A percentile compares a stretch with the other conserved stretches of the same genome.
These are phyloP conservation scores for Papilio xuthus DNA, from an alignment of 1,140 invertebrate species.

Conservation along the genomic window DNA sequence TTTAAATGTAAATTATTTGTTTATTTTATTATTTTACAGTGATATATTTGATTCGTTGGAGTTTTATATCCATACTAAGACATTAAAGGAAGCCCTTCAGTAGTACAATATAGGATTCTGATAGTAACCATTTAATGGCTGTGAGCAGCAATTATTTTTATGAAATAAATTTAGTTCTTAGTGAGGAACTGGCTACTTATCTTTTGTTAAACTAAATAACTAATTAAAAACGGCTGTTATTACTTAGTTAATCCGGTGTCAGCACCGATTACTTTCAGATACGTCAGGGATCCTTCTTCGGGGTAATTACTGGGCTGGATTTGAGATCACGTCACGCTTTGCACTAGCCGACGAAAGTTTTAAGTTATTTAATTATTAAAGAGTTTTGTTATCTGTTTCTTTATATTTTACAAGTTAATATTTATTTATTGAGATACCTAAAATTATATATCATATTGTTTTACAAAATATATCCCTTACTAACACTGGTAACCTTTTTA, in stretches of 20 bases:
- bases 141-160: too few species aligned
- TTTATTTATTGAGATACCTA: not conserved
- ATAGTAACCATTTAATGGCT: too few species aligned
- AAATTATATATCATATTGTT: slow-evolving; percentile 5
- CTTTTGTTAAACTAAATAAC: too few species aligned
- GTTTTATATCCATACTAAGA: not conserved
- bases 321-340: not conserved
- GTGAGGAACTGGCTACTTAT: too few species aligned
- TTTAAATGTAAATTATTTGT: not conserved
- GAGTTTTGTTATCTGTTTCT: not conserved
- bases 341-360: not conserved
- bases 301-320: not conserved
- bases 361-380: not conserved
- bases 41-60: not conserved
- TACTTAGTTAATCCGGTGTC: too few species aligned
- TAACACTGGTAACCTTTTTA: slow-evolving; percentile 29
- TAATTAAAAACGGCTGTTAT: too few species aligned
- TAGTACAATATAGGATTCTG: not conserved
- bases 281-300: not conserved
- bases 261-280: not conserved
- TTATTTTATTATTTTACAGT: not conserved
- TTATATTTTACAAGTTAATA: not conserved
- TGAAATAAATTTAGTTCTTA: too few species aligned
- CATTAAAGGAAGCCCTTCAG: not conserved
- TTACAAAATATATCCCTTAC: not conserved